phyloP scores from a whole-genome alignment of 35 echinoderm and acorn worm species.

The Holothuria glaberrima region DNA sequence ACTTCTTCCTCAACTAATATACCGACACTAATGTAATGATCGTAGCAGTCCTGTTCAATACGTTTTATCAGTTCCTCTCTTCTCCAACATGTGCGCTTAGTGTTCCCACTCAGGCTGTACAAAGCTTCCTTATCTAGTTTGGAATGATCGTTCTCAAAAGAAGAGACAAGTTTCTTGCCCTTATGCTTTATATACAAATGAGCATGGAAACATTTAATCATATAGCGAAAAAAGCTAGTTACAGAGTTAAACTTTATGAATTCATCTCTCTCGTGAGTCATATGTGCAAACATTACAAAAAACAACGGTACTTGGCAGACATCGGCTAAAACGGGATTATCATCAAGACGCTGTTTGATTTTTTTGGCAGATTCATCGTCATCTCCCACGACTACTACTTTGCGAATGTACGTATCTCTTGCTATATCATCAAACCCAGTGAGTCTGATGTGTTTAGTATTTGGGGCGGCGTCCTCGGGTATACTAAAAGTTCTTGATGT shows the following conservation, averaged over 20 bases:
- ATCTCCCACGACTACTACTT: background rate
- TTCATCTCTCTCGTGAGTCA: slow-evolving; percentile 14
- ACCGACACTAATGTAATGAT: slow-evolving; percentile 17
- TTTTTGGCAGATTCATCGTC: background rate
- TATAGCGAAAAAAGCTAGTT: slow-evolving; percentile 10
- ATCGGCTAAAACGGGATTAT: slow-evolving; percentile 26
- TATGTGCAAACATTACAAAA: slow-evolving; percentile 36
- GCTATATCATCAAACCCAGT: slow-evolving; percentile 10
- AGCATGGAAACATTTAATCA: slow-evolving; percentile 20
- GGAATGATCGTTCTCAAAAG: background rate
- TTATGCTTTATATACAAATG: background rate
- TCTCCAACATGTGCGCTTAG: background rate
- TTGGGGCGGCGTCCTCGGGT: background rate
- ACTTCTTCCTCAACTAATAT: background rate
- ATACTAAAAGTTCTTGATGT: background rate
- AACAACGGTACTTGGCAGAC: slow-evolving; percentile 20
- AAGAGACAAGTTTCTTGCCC: background rate
- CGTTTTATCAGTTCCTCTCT: background rate
- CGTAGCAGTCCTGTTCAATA: background rate
- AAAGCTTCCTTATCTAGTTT: background rate
- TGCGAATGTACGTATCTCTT: background rate
- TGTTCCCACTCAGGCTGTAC: background rate
- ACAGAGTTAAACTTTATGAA: slow-evolving; percentile 8
- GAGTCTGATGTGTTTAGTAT: background rate
- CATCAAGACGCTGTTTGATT: slow-evolving; percentile 6